Evolutionary conservation across 2,888 invertebrate genomes (phyloP).

Genomic region (Pocota personata): DNA sequence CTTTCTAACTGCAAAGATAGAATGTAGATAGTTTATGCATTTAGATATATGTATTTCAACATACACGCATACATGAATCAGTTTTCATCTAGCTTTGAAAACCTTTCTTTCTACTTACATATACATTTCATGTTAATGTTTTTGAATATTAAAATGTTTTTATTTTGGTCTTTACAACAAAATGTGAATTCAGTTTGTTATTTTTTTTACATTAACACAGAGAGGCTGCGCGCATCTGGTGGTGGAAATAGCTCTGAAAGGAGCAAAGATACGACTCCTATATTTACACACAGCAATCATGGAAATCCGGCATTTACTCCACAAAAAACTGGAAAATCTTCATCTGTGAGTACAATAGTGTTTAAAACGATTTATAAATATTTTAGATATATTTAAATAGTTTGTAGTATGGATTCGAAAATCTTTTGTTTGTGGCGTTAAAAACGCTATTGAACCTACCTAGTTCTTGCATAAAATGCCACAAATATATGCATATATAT

Average conservation of each 20-base stretch:
- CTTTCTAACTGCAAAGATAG: conserved; percentile 56
- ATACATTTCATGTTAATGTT: not conserved
- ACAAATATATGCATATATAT: not conserved
- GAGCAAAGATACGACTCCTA: conserved; percentile 89
- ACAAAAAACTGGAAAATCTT: conserved; percentile 94
- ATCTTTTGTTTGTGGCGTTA: too few relatives aligned
- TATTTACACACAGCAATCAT: conserved; percentile 94
- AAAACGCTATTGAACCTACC: too few relatives aligned
- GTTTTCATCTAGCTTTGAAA: conserved; percentile 25
- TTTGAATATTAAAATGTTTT: not conserved
- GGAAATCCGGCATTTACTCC: conserved; percentile 97
- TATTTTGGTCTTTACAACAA: not conserved
- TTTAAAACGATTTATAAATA: not conserved
- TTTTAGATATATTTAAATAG: too few relatives aligned
- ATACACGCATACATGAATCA: conserved; percentile 9
- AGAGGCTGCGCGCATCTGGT: conserved; percentile 81
- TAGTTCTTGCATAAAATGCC: too few relatives aligned
- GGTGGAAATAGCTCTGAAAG: conserved; percentile 80
- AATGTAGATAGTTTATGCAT: conserved; percentile 32
- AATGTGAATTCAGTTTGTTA: not conserved
- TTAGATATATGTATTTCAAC: not conserved
- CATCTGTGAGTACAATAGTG: conserved; percentile 83
- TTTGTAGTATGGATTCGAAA: too few relatives aligned
- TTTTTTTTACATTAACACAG: conserved; percentile 60
- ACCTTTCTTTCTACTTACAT: not conserved